Evolutionary conservation across 2,113 vertebrate genomes (phyloP).

Genomic region (Tachycineta bicolor): DNA sequence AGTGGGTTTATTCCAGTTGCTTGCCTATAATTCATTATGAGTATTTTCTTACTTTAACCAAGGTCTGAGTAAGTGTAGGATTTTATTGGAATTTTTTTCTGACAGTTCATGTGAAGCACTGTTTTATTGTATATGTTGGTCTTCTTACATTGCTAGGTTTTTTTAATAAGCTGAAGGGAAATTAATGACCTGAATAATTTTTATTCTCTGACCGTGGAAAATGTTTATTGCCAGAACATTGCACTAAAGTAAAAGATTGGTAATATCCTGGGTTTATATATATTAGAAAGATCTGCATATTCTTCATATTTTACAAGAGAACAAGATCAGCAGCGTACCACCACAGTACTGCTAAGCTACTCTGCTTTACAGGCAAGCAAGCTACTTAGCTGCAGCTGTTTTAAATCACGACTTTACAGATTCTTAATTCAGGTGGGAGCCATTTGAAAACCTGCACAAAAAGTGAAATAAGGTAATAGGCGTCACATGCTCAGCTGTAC

Average conservation of each 20-base stretch:
- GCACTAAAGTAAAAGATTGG: background rate
- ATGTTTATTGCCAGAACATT: background rate
- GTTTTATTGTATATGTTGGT: background rate
- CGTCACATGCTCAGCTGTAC: background rate
- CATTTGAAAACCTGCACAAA: background rate
- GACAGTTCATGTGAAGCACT: background rate
- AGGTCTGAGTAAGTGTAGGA: background rate
- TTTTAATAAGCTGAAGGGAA: background rate
- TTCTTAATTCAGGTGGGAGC: constrained; percentile 28
- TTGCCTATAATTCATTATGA: background rate
- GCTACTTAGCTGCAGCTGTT: background rate
- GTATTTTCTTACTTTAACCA: background rate
- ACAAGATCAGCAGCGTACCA: background rate
- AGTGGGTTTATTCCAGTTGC: background rate
- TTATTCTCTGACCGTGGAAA: background rate
- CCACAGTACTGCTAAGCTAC: background rate
- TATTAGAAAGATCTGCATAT: background rate
- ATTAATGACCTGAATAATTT: background rate
- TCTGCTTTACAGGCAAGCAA: background rate
- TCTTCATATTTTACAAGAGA: background rate
- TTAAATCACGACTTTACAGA: constrained; percentile 28
- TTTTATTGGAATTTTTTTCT: background rate
- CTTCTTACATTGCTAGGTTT: background rate
- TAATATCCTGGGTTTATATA: background rate
- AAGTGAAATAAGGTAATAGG: background rate